Evolutionary conservation across 2,888 invertebrate genomes (phyloP), one percentile per base, ranked within the genome.

Genomic region (Lepetodrilus schrolli): DNA sequence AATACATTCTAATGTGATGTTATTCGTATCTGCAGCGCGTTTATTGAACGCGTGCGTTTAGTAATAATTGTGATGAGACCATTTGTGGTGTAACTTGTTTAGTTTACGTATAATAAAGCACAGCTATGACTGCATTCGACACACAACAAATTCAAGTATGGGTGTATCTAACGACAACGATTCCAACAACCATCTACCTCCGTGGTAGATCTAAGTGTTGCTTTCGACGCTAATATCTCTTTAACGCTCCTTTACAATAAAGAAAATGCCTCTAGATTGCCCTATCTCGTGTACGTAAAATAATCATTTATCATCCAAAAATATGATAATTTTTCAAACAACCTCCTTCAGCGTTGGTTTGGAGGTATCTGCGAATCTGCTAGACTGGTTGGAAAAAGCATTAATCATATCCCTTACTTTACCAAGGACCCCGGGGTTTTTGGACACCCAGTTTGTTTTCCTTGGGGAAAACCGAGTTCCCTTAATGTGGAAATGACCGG

Each of bases 341-440:
- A 34, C 58, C 26, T 30, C 58, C 34, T 26, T 58, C 58, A 58
- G 30, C 34, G 26, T 23, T 30, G 30, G 26, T 30, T 30, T 17
- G 34, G n/a, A n/a, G 58, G 30, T 58, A 58, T 58, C 58, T 23
- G 58, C 17, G 34, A 30, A 58, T 58, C 58, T 58, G 17, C 13
- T 23, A 58, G 58, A 23, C 20, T 21, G 48, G 58, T 58, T 58
- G 58, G 58, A 58, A 58, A 58, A 30, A 58, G 26, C 58, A 58
- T 58, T 58, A 58, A 58, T 58, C 58, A 58, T 58, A 58, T 58
- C 58, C 58, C 58, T 58, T 58, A 58, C 58, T 58, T 34, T 30
- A 30, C n/a, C 30, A 17, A 21, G 58, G 34, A 30, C 17, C 58
- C 26, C 34, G 30, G 26, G 58, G 58, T 30, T 43, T 21, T n/a